Percentiles rank a stretch among this genome's conserved stretches.
Evolutionary conservation across 2,113 vertebrate genomes (phyloP).

Genomic region (Lampris megalopsis): DNA sequence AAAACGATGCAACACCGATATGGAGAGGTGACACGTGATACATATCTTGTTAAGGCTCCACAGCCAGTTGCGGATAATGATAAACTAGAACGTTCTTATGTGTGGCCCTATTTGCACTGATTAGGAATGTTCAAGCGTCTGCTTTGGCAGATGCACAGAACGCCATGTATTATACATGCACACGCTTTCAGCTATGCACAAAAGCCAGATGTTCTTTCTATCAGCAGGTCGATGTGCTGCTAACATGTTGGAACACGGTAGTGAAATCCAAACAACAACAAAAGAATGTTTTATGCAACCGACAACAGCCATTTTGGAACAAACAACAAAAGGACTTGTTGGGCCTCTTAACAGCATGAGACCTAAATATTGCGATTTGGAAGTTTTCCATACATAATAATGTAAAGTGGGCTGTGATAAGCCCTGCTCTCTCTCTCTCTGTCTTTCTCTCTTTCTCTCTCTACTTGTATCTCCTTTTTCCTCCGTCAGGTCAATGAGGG

Average conservation of each 20-base stretch:
- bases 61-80: conserved; percentile 23
- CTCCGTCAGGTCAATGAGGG: conserved; percentile 62
- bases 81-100: conserved; percentile 47
- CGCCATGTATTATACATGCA: conserved; percentile 84
- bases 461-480: conserved; percentile 9
- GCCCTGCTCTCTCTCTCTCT: neutral
- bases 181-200: conserved; percentile 80
- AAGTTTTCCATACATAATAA: conserved; percentile 9
- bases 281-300: conserved; percentile 74
- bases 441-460: neutral
- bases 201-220: conserved; percentile 83
- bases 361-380: conserved; percentile 47
- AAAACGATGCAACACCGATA: neutral
- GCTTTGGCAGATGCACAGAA: conserved; percentile 81
- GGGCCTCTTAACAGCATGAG: conserved; percentile 44
- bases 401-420: neutral
- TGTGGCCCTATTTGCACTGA: conserved; percentile 66
- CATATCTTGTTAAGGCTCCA: conserved; percentile 12
- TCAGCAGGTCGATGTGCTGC: conserved; percentile 62
- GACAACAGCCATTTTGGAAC: conserved; percentile 73
- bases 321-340: conserved; percentile 62
- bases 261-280: conserved; percentile 73
- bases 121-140: conserved; percentile 62
- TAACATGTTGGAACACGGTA: conserved; percentile 73
- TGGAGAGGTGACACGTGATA: conserved; percentile 17